phyloP scores from a whole-genome alignment of 2,888 invertebrate genomes.

The Lamproptera curius region DNA sequence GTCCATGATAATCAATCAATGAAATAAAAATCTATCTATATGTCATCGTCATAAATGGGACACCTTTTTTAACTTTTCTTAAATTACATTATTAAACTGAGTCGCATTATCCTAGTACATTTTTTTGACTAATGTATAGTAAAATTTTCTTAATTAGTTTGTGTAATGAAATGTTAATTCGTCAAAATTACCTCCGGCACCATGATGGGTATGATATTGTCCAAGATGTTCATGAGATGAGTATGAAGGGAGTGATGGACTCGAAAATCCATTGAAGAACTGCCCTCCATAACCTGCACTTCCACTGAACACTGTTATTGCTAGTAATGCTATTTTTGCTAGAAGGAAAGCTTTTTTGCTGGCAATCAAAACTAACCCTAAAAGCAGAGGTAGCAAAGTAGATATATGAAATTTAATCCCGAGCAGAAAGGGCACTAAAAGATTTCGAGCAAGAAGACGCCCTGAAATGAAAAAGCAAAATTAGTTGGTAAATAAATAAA shows the following conservation, averaged over 20 bases:
- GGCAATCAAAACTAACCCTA: conserved; percentile 83
- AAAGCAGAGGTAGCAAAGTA: conserved; percentile 84
- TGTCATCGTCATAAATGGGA: not conserved
- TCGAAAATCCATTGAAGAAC: conserved; percentile 43
- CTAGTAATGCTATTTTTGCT: conserved; percentile 84
- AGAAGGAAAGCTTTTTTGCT: conserved; percentile 88
- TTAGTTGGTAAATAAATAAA: too few species aligned
- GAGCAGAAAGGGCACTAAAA: conserved; percentile 86
- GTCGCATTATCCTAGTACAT: too few species aligned
- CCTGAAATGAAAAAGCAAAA: conserved; percentile 74
- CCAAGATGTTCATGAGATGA: conserved; percentile 49
- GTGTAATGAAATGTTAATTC: conserved; percentile 6
- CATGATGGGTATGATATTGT: conserved; percentile 51
- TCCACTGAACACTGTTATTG: conserved; percentile 83
- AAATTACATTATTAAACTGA: too few species aligned
- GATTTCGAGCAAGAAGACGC: conserved; percentile 82
- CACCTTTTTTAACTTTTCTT: not conserved
- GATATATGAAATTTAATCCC: conserved; percentile 89
- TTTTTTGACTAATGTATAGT: too few species aligned
- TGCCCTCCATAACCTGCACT: conserved; percentile 63
- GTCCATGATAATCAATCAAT: not conserved
- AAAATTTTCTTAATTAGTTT: not conserved
- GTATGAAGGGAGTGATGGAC: conserved; percentile 51
- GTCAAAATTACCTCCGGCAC: conserved; percentile 44
- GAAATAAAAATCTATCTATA: too few species aligned